Evolutionary conservation across 64 coral and sea anemone species (phyloP).

Genomic region (Montipora capricornis): DNA sequence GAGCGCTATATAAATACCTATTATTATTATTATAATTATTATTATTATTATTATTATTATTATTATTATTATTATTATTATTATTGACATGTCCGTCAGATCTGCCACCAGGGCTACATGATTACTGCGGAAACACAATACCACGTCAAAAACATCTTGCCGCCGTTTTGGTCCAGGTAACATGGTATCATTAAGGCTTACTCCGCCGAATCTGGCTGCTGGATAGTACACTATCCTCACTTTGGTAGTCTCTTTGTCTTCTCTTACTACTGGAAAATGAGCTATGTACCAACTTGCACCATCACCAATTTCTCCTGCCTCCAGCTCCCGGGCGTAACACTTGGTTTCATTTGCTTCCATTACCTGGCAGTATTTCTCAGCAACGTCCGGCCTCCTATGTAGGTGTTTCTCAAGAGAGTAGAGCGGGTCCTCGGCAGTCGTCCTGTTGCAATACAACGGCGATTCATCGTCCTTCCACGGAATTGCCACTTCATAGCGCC

Average conservation of each 20-base stretch:
- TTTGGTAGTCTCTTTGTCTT: conserved; percentile 50
- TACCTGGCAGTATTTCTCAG: conserved; percentile 56
- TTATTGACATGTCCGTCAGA: conserved; percentile 47
- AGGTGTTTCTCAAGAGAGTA: conserved; percentile 30
- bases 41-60: no score
- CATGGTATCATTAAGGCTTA: conserved; percentile 59
- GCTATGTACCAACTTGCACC: conserved; percentile 21
- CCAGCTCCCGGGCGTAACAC: conserved; percentile 24
- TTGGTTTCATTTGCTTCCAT: conserved; percentile 44
- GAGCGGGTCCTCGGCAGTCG: no score
- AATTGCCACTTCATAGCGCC: no score
- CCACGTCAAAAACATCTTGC: conserved; percentile 20
- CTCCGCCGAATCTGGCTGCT: conserved; percentile 12
- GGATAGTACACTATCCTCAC: conserved; percentile 60
- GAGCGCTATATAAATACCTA: no score
- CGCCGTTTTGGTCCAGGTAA: conserved; percentile 57
- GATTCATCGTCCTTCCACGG: no score
- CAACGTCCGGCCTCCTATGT: background rate
- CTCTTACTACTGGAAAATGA: conserved; percentile 48
- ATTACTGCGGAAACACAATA: conserved; percentile 46
- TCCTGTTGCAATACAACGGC: no score
- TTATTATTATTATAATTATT: no score
- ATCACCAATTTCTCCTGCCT: background rate
- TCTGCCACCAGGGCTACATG: conserved; percentile 45
- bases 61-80: no score